Conservation (phyloP, 2,797 vertebrate genomes). For the Melanotaenia pygmaea region DNA sequence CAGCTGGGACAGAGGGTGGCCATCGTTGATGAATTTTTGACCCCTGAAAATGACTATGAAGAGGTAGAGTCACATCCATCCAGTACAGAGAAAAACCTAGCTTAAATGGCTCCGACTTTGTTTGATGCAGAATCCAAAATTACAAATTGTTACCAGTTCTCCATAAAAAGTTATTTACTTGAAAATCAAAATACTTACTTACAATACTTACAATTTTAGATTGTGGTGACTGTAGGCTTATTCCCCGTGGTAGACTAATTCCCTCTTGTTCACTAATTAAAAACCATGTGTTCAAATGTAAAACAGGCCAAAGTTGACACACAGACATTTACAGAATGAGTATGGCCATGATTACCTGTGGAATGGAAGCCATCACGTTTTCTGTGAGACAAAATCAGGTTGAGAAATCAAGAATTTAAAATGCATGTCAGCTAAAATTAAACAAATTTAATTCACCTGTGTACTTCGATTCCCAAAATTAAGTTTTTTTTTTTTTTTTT, state of each 20-base stretch:
- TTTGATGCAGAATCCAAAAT: background rate
- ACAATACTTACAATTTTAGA: background rate
- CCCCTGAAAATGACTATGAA: conserved; percentile 97
- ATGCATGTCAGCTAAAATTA: background rate
- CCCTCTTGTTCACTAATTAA: background rate
- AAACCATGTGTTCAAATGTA: conserved; percentile 9
- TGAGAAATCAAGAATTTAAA: background rate
- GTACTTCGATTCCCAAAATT: background rate
- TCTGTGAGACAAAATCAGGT: background rate
- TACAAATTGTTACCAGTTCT: background rate
- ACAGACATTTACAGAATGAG: conserved; percentile 11
- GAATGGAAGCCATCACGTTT: background rate
- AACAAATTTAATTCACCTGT: background rate
- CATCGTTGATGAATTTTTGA: conserved; percentile 93
- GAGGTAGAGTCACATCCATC: conserved; percentile 83
- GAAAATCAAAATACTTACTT: background rate
- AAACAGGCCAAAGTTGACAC: conserved; percentile 19
- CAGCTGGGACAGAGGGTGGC: conserved; percentile 92
- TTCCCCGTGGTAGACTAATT: background rate
- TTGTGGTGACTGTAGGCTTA: background rate
- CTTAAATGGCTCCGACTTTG: background rate
- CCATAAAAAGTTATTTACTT: background rate
- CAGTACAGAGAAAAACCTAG: background rate
- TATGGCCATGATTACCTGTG: background rate
- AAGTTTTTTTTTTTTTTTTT: background rate